Base-by-base conservation (phyloP, 2,113 vertebrate genomes). In the Vulpes ferrilata region DNA sequence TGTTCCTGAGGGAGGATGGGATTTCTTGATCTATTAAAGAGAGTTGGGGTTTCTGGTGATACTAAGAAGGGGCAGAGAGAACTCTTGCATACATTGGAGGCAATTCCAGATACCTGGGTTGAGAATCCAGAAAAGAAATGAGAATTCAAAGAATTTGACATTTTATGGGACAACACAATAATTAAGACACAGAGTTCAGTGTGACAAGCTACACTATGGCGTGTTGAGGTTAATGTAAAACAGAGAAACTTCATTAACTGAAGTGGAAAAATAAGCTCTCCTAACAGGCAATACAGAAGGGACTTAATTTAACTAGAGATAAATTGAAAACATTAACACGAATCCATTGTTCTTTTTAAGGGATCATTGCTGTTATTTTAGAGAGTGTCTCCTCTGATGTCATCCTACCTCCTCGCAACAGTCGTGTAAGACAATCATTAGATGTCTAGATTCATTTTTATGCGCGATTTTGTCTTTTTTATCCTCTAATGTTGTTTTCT, bases 191-290 rank as follows among this genome's bases (percentile, higher is more conserved):
- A 20, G 11, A 9, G 25, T 48, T 90, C 22, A 23, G 0, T n/a
- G 20, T 38, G 57, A 81, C n/a, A 92, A 19, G 22, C 27, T 55
- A 65, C 15, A 83, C 17, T 23, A 25, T 38, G 10, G 35, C 2
- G 25, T n/a, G 22, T 90, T 92, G 88, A 57, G 51, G 65, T 83
- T 81, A 71, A 71, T 51, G 27, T 78, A 73, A 90, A 96, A 35
- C 35, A 83, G 69, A 48, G 43, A 23, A 79, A 78, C 17, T 78
- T 30, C 16, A 48, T 59, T 74, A 86, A 51, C 23, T 71, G 59
- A 80, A 53, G 30, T 32, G 5, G 35, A 60, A 95, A 86, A 74
- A 19, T 20, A 65, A 82, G 3, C 23, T 67, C 3, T 27, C 13
- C 35, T 60, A 48, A 88, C 57, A 91, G 57, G 95, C 0, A 35